Base-by-base conservation (phyloP, 2,113 vertebrate genomes). In the Cathartes aura region DNA sequence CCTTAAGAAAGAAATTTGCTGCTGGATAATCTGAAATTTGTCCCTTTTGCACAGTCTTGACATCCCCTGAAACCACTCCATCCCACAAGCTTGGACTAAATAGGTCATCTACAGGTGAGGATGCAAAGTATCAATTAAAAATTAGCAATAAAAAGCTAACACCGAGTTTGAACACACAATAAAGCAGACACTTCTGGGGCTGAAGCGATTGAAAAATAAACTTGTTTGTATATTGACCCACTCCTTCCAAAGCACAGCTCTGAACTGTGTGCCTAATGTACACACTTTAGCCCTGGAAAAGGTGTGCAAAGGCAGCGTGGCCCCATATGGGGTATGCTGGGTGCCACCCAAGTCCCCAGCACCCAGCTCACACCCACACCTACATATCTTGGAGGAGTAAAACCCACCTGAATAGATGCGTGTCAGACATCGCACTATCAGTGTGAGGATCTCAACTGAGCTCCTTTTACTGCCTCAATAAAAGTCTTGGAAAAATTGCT, bases 281-380 rank as follows among this genome's bases (percentile, higher is more conserved):
- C 32, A 38, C 8, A 3, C 9, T 59, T 71, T 2, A 58, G 43
- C 60, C 24, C 26, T 50, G 40, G 40, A 81, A 72, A 56, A 91
- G 23, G 23, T 3, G 40, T 11, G 12, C 40, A 66, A 84, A 63
- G 67, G 36, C 62, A 83, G n/a, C 0, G 2, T 45, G 70, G 52
- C 13, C 45, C 24, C 3, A 1, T 1, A 18, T 0, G 1, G 17
- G 26, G 3, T 21, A n/a, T 42, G 20, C n/a, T 72, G 58, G 52
- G n/a, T 38, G 47, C 36, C 32, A 38, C n/a, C 7, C 34, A 36
- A 23, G 38, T 62, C 22, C 60, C 52, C 86, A 82, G 27, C 47
- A 80, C 38, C 32, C 58, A 55, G 5, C 11, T 60, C 58, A 50
- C 40, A 71, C 9, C 9, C 45, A 78, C 32, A 52, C 13, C 53